Conservation (phyloP, 2,113 vertebrate genomes). For the Aix galericulata region DNA sequence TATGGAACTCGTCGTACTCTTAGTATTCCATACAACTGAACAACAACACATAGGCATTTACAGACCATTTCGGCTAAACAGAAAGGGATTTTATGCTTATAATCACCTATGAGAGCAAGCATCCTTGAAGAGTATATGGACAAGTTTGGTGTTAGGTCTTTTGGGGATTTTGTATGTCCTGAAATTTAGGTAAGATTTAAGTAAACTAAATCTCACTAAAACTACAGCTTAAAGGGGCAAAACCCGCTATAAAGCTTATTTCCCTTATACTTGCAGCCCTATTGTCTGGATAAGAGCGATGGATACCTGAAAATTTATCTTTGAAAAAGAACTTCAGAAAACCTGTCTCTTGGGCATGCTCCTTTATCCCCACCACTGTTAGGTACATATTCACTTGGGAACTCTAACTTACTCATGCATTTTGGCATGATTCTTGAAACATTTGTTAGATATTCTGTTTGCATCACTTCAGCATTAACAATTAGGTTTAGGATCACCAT, state of each 20-base stretch:
- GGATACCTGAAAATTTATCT: background rate
- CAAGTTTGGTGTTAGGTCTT: background rate
- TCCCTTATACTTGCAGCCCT: background rate
- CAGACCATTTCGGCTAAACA: background rate
- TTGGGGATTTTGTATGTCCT: background rate
- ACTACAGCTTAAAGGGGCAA: background rate
- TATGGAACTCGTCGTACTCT: background rate
- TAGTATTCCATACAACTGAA: background rate
- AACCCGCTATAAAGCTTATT: background rate
- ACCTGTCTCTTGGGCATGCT: background rate
- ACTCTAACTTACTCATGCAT: background rate
- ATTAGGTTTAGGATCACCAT: background rate
- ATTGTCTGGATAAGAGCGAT: background rate
- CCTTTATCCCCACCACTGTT: background rate
- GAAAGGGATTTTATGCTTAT: background rate
- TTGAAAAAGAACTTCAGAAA: background rate
- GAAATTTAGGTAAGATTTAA: background rate
- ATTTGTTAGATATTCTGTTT: background rate
- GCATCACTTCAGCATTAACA: background rate
- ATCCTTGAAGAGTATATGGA: background rate
- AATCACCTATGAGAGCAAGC: fast-evolving
- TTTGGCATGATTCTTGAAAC: background rate
- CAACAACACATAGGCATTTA: background rate
- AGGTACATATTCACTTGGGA: background rate
- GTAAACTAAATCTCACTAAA: background rate